Evolutionary conservation across 1,140 invertebrate genomes (phyloP).

Genomic region (Bombus huntii): DNA sequence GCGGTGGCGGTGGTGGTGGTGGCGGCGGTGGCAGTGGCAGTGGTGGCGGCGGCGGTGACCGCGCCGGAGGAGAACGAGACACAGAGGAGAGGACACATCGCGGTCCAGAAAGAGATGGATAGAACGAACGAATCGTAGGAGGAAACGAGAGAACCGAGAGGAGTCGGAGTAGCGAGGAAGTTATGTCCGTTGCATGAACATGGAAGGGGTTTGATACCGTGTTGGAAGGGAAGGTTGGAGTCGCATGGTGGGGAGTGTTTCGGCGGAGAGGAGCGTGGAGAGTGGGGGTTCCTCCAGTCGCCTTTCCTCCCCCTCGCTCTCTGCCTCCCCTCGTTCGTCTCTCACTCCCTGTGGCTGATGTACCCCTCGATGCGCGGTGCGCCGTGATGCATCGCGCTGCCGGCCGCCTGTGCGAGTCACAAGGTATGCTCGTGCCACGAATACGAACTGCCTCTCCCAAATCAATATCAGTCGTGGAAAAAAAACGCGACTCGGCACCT

Average conservation of each 20-base stretch:
- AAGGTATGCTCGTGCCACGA: constrained; percentile 79
- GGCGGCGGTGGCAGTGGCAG: background rate
- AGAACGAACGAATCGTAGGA: constrained; percentile 37
- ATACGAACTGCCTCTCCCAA: constrained; percentile 80
- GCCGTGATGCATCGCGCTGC: constrained; percentile 78
- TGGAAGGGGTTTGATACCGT: constrained; percentile 64
- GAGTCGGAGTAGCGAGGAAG: constrained; percentile 56
- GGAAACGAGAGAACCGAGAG: constrained; percentile 45
- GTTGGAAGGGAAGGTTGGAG: constrained; percentile 17
- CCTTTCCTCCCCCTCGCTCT: constrained; percentile 39
- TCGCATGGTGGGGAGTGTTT: constrained; percentile 49
- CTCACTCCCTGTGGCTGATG: constrained; percentile 53
- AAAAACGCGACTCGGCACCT: constrained; percentile 72
- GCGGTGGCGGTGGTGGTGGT: constrained; percentile 22
- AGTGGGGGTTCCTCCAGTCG: constrained; percentile 69
- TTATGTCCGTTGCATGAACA: constrained; percentile 59
- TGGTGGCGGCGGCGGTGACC: constrained; percentile 34
- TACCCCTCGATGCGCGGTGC: constrained; percentile 75
- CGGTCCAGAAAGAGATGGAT: constrained; percentile 15
- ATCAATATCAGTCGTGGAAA: constrained; percentile 82
- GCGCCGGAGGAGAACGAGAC: constrained; percentile 47
- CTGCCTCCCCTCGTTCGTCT: constrained; percentile 21
- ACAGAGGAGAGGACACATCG: constrained; percentile 49
- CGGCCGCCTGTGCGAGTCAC: constrained; percentile 72
- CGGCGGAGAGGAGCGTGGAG: constrained; percentile 41